Base-by-base conservation (phyloP, 2,113 vertebrate genomes). In the Mus musculus region DNA sequence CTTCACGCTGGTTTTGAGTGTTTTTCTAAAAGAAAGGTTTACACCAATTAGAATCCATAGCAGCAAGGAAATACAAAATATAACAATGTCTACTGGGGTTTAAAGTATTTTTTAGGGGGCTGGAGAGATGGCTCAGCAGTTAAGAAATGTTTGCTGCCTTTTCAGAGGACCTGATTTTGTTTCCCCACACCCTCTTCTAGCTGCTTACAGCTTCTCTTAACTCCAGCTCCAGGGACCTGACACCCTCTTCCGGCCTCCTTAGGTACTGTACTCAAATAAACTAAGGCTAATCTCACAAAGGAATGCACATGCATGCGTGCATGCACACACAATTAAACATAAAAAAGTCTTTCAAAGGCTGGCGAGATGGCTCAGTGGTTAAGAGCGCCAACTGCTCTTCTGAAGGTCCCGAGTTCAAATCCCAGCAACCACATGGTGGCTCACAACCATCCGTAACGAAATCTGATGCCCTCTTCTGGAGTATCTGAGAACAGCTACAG, bases 11-110 rank as follows among this genome's bases (percentile, higher is more conserved):
- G 42, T 97, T 97, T 0, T 1, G 65, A n/a, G 95, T 2, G 0
- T 72, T 97, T 97, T 92, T 98, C 98, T 99, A 92, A 67, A 97
- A 97, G 85, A 98, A 84, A 98, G 52, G 36, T 95, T 93, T 54
- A 20, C 75, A 24, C 75, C 30, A 56, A 59, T 97, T 88, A 97
- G 65, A 93, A 93, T 39, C 75, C 7, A 52, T 1, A 84, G 12
- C 28, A 49, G 22, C 46, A 13, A 73, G 54, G 49, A 94, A 72
- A 85, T 65, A 87, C 7, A 46, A 71, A 84, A 4, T 22, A 72
- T 1, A 93, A 46, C 16, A 39, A 17, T 49, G 17, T 20, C 36
- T 89, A 69, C 0, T 26, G 24, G 49, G 93, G 65, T 63, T 59
- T 67, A 94, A 49, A 88, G 39, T 22, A 30, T n/a, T 30, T 76